A percentile compares a stretch with the other conserved stretches of the same genome.
Conservation (phyloP, 2,888 invertebrate species). For the Tiliacea aurago region DNA sequence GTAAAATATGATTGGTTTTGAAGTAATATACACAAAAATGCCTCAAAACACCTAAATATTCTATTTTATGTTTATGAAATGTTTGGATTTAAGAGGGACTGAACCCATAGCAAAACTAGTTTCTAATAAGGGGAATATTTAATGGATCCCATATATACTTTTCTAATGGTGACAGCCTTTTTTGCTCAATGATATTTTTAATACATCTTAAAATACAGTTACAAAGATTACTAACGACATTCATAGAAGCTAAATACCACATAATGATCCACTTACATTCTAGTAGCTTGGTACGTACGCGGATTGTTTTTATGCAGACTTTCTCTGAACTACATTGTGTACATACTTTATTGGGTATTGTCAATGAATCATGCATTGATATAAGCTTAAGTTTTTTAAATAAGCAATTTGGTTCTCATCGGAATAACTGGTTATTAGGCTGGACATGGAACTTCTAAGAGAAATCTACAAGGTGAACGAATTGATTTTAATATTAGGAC, state of each 20-base stretch:
- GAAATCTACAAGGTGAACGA: not conserved
- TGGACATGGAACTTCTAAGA: not conserved
- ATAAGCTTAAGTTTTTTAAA: not conserved
- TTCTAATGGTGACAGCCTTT: no score
- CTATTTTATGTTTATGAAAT: not conserved
- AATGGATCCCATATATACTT: no score
- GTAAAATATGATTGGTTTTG: not conserved
- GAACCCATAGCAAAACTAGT: not conserved
- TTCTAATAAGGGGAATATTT: not conserved
- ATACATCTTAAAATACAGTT: constrained; percentile 19
- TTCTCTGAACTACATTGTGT: constrained; percentile 68
- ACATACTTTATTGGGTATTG: constrained; percentile 46
- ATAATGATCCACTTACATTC: constrained; percentile 49
- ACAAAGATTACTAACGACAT: constrained; percentile 20
- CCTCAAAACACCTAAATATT: not conserved
- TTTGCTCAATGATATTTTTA: no score
- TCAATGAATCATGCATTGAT: constrained; percentile 39
- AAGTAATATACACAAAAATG: not conserved
- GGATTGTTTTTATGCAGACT: constrained; percentile 64
- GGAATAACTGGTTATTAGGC: not conserved
- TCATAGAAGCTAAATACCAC: constrained; percentile 37
- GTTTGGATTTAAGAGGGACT: not conserved
- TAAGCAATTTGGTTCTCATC: constrained; percentile 6
- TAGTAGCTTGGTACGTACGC: constrained; percentile 39
- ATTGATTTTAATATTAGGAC: not conserved